Percentiles rank a stretch among this genome's conserved stretches.
Evolutionary conservation across 2,797 vertebrate species (phyloP).

Genomic region (Macropus fuliginosus): DNA sequence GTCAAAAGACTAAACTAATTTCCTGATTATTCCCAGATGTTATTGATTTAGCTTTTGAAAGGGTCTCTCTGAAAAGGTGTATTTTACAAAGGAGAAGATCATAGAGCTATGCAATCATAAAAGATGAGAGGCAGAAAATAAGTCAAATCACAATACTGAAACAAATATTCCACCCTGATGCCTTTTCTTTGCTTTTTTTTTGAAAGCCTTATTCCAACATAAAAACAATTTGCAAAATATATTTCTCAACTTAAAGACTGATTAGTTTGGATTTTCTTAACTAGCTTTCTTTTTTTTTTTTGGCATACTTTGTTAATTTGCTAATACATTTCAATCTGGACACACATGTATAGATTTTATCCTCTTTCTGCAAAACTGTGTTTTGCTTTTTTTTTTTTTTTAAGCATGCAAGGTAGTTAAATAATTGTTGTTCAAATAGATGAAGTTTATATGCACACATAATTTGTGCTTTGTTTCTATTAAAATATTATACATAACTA

Average conservation of each 20-base stretch:
- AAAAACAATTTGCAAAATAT: constrained; percentile 51
- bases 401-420: constrained; percentile 8
- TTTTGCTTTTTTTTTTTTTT: constrained; percentile 29
- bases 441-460: constrained; percentile 30
- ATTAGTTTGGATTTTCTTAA: constrained; percentile 49
- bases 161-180: constrained; percentile 35
- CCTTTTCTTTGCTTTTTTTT: constrained; percentile 39
- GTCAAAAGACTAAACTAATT: constrained; percentile 2
- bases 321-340: constrained; percentile 19
- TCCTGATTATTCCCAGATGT: constrained; percentile 16
- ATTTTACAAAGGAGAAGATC: constrained; percentile 18
- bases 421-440: background rate
- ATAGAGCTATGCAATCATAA: background rate
- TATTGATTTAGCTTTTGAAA: constrained; percentile 40
- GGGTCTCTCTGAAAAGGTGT: constrained; percentile 12
- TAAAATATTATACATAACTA: constrained; percentile 39
- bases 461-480: background rate
- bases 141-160: constrained; percentile 41
- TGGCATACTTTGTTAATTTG: constrained; percentile 60
- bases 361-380: constrained; percentile 22
- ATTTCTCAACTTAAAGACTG: constrained; percentile 32
- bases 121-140: constrained; percentile 18
- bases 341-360: constrained; percentile 5
- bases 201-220: constrained; percentile 44
- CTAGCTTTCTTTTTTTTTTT: constrained; percentile 26